Conservation (phyloP, 1,140 invertebrate species). For the Streblospio benedicti region DNA sequence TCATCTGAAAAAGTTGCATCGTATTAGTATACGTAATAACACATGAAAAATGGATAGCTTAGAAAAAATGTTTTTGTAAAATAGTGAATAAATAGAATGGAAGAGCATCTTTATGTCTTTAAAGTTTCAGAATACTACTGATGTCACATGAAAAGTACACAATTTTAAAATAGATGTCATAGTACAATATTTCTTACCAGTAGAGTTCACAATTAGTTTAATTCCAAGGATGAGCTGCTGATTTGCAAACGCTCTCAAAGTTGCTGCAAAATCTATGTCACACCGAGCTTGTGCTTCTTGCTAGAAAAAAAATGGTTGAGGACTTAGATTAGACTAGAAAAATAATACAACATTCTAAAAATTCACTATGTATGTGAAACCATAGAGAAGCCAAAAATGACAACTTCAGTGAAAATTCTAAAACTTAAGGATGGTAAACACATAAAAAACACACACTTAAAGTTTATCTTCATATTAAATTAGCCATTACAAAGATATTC, state of each 20-base stretch:
- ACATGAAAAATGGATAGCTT: background rate
- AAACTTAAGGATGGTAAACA: slow-evolving; percentile 10
- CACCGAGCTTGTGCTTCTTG: slow-evolving; percentile 35
- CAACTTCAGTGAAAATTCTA: background rate
- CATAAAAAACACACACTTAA: slow-evolving; percentile 17
- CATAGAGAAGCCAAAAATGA: background rate
- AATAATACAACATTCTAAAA: background rate
- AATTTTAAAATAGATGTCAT: background rate
- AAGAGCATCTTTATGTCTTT: background rate
- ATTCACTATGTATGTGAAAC: background rate
- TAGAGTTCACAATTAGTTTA: slow-evolving; percentile 29
- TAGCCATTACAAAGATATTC: too few relatives aligned
- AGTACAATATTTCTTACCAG: slow-evolving; percentile 29
- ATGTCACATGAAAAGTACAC: background rate
- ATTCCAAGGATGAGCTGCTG: slow-evolving; percentile 32
- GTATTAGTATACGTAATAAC: slow-evolving; percentile 17
- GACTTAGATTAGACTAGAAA: too few relatives aligned
- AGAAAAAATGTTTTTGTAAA: background rate
- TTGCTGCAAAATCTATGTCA: slow-evolving; percentile 43
- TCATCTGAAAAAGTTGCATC: slow-evolving; percentile 19
- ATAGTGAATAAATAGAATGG: background rate
- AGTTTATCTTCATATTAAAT: background rate
- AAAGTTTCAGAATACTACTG: background rate
- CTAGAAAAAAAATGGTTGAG: slow-evolving; percentile 25
- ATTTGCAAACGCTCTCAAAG: slow-evolving; percentile 37